These are phyloP conservation scores for Pygocentrus nattereri DNA, from an alignment of 2,797 vertebrate species.

Conservation along the genomic window DNA sequence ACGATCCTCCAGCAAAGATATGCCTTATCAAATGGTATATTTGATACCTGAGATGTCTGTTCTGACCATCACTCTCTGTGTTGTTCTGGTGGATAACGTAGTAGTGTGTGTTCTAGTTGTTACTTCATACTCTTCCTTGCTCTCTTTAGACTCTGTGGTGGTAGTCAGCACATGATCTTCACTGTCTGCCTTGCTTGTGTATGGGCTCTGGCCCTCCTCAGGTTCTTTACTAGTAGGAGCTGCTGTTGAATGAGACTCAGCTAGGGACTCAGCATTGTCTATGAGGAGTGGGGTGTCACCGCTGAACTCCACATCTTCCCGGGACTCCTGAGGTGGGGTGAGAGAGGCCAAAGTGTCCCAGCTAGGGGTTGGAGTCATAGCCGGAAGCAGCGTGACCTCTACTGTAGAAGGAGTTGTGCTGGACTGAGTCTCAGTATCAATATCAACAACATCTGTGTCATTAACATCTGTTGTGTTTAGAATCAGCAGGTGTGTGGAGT, in stretches of 20 bases:
- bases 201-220: constrained; percentile 38
- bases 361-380: constrained; percentile 53
- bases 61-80: constrained; percentile 82
- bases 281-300: constrained; percentile 52
- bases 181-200: constrained; percentile 12
- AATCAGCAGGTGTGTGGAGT: constrained; percentile 32
- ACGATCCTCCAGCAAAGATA: neutral
- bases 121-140: constrained; percentile 60
- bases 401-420: constrained; percentile 54
- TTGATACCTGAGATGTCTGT: constrained; percentile 78
- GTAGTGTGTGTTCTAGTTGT: constrained; percentile 51
- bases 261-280: constrained; percentile 37
- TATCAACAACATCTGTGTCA: neutral
- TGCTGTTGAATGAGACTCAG: constrained; percentile 37
- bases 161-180: constrained; percentile 53
- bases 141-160: constrained; percentile 44
- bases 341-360: constrained; percentile 59
- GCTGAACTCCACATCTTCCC: constrained; percentile 70
- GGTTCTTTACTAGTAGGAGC: constrained; percentile 46
- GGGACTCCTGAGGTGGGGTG: constrained; percentile 69
- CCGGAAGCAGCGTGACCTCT: constrained; percentile 69
- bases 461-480: constrained; percentile 20
- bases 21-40: neutral
- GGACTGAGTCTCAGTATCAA: constrained; percentile 23
- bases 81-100: constrained; percentile 74